phyloP scores from a whole-genome alignment of 2,888 invertebrate genomes.

The Trissoscelio sp. region DNA sequence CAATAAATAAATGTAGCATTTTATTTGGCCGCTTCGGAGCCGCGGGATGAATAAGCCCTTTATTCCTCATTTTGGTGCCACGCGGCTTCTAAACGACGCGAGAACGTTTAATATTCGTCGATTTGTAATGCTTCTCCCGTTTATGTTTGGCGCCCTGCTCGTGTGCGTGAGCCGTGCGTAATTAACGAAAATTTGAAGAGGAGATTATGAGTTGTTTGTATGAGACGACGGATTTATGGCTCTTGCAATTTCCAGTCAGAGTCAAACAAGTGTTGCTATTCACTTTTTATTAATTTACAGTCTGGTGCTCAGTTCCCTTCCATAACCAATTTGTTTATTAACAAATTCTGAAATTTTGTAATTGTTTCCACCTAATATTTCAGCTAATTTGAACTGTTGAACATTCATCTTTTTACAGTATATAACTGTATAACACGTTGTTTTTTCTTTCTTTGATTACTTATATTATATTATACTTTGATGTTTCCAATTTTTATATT shows the following conservation, averaged over 20 bases:
- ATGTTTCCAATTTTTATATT: too few species aligned
- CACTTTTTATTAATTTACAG: constrained; percentile 2
- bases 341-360: too few species aligned
- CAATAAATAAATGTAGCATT: too few species aligned
- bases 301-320: neutral
- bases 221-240: constrained; percentile 38
- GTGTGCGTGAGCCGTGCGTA: constrained; percentile 28
- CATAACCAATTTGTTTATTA: too few species aligned
- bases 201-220: constrained; percentile 31
- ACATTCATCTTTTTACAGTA: too few species aligned
- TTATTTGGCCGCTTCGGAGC: too few species aligned
- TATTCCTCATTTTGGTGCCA: constrained; percentile 57
- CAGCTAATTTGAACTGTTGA: too few species aligned
- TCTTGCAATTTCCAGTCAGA: constrained; percentile 24
- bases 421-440: too few species aligned
- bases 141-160: constrained; percentile 9
- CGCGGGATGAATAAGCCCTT: constrained; percentile 56
- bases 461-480: too few species aligned
- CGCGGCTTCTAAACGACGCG: constrained; percentile 30
- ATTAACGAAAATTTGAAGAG: constrained; percentile 57
- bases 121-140: constrained; percentile 46
- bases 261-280: constrained; percentile 9
- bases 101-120: constrained; percentile 58
- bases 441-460: too few species aligned
- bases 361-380: neutral